Conservation (phyloP, 2,113 vertebrate species). For the Bubalus kerabau region DNA sequence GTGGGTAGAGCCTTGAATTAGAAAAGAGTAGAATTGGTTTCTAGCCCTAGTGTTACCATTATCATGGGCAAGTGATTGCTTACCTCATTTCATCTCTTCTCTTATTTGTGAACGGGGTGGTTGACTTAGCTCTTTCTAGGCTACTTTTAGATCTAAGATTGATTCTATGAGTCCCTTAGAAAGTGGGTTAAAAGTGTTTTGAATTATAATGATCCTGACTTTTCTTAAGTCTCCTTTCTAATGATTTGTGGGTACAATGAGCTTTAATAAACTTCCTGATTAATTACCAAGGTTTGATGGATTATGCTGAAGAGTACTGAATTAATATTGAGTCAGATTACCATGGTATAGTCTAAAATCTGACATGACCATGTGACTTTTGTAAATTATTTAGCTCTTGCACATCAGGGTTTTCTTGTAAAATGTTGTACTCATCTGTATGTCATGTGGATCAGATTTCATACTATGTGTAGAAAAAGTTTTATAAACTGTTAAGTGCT, state of each 20-base stretch:
- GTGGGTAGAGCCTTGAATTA: background rate
- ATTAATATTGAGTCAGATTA: background rate
- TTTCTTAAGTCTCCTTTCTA: background rate
- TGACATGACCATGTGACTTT: background rate
- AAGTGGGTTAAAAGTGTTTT: background rate
- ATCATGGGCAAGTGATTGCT: background rate
- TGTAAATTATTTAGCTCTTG: background rate
- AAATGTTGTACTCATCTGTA: constrained; percentile 25
- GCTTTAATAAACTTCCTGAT: background rate
- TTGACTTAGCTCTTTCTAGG: background rate
- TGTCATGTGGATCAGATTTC: background rate
- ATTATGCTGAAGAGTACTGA: background rate
- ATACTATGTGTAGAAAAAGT: background rate
- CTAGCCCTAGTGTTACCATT: background rate
- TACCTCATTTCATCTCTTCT: background rate
- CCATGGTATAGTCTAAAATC: background rate
- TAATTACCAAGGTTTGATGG: background rate
- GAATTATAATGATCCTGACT: background rate
- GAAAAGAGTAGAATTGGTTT: background rate
- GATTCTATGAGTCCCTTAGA: background rate
- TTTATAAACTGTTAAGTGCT: background rate
- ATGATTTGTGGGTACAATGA: background rate
- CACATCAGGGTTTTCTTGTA: background rate
- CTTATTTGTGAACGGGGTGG: background rate
- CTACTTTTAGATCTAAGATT: background rate